phyloP scores from a whole-genome alignment of 2,113 vertebrate species.

The Piaya cayana region DNA sequence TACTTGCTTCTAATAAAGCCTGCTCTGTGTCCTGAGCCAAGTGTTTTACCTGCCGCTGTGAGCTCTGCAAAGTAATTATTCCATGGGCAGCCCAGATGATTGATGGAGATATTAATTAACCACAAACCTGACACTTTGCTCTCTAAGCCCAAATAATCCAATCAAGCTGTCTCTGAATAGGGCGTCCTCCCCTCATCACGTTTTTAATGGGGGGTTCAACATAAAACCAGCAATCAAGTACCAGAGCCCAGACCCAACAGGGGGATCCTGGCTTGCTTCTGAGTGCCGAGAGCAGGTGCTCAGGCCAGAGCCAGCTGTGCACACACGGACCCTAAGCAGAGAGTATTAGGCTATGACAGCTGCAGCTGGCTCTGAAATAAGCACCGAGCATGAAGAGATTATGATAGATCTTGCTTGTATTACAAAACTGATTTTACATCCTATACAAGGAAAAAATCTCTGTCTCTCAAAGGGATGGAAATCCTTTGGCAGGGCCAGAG shows the following conservation, averaged over 20 bases:
- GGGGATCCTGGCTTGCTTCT: not conserved
- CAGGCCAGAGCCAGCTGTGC: conserved; percentile 64
- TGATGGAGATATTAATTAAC: conserved; percentile 69
- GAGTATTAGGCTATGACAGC: conserved; percentile 71
- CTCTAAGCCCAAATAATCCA: conserved; percentile 77
- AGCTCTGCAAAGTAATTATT: conserved; percentile 42
- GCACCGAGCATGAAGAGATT: conserved; percentile 69
- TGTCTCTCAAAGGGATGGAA: conserved; percentile 44
- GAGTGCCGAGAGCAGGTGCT: conserved; percentile 70
- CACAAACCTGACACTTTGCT: conserved; percentile 51
- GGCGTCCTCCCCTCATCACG: conserved; percentile 5
- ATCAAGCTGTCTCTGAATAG: conserved; percentile 58
- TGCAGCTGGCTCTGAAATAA: conserved; percentile 70
- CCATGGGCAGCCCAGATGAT: not conserved
- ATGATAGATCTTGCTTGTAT: conserved; percentile 73
- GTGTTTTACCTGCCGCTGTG: conserved; percentile 50
- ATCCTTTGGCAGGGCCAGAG: not conserved
- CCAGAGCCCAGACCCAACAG: not conserved
- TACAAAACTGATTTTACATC: conserved; percentile 73
- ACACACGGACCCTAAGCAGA: conserved; percentile 62
- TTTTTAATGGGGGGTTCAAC: conserved; percentile 42
- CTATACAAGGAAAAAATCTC: conserved; percentile 27
- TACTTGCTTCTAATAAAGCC: conserved; percentile 15
- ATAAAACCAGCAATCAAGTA: conserved; percentile 18
- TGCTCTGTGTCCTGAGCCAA: conserved; percentile 12